Evolutionary conservation across 2,113 vertebrate genomes (phyloP).

Genomic region (Rhabdomys dilectus): DNA sequence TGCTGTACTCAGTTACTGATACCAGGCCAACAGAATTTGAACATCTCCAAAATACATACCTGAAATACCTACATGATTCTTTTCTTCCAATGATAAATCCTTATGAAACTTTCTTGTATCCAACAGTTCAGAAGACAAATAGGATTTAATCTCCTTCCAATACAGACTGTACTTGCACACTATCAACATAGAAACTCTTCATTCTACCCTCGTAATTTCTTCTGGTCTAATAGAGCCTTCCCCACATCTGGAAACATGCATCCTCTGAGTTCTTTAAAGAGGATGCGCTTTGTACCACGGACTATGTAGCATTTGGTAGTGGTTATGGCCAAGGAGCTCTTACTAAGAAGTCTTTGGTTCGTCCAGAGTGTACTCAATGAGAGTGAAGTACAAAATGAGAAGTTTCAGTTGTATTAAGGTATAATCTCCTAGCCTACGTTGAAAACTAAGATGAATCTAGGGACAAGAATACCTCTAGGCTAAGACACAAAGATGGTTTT

Average conservation of each 20-base stretch:
- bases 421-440: background rate
- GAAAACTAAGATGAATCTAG: background rate
- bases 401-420: background rate
- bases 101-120: background rate
- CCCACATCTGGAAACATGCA: background rate
- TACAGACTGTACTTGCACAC: background rate
- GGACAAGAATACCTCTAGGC: background rate
- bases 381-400: background rate
- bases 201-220: background rate
- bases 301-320: background rate
- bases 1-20: background rate
- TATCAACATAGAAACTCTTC: background rate
- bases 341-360: conserved; percentile 14
- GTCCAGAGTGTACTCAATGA: background rate
- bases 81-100: background rate
- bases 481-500: background rate
- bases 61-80: background rate
- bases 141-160: background rate
- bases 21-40: background rate
- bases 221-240: background rate
- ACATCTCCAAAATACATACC: background rate
- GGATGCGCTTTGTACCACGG: conserved; percentile 20
- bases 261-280: conserved; percentile 13
- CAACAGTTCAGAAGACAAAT: background rate
- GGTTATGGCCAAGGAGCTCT: background rate